Conservation (phyloP, 2,797 vertebrate genomes). For the Eptatretus atami region DNA sequence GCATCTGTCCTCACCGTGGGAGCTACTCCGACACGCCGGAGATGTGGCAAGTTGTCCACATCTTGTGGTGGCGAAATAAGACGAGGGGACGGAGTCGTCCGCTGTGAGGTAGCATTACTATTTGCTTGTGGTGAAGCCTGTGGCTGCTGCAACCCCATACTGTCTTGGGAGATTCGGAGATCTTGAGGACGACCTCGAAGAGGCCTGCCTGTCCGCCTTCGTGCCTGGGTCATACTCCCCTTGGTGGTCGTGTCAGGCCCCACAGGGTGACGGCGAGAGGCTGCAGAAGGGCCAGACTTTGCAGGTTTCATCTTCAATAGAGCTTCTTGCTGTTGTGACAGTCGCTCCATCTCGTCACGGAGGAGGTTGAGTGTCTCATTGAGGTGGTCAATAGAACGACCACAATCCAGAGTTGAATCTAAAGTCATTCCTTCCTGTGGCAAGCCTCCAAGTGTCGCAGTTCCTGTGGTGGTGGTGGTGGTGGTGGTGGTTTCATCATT, state of each 20-base stretch:
- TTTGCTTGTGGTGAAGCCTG: constrained; percentile 12
- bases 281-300: constrained; percentile 22
- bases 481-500: too few relatives aligned
- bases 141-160: constrained; percentile 18
- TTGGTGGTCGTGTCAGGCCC: neutral
- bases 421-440: neutral
- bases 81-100: constrained; percentile 22
- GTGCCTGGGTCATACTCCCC: neutral
- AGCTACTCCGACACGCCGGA: constrained; percentile 13
- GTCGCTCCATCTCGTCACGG: constrained; percentile 51
- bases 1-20: neutral
- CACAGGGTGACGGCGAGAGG: constrained; percentile 15
- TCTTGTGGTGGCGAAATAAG: constrained; percentile 31
- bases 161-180: constrained; percentile 10
- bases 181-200: constrained; percentile 9
- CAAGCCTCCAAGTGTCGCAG: too few relatives aligned
- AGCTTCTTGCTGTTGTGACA: constrained; percentile 43
- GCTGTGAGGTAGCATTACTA: constrained; percentile 21
- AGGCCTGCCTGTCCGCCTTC: too few relatives aligned
- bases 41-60: constrained; percentile 46
- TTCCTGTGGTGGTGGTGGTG: too few relatives aligned
- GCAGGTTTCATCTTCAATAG: constrained; percentile 24
- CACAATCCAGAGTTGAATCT: constrained; percentile 18
- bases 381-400: constrained; percentile 46
- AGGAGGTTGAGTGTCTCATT: constrained; percentile 39